Evolutionary conservation across 1,140 invertebrate genomes (phyloP).

Genomic region (Solenopsis invicta): DNA sequence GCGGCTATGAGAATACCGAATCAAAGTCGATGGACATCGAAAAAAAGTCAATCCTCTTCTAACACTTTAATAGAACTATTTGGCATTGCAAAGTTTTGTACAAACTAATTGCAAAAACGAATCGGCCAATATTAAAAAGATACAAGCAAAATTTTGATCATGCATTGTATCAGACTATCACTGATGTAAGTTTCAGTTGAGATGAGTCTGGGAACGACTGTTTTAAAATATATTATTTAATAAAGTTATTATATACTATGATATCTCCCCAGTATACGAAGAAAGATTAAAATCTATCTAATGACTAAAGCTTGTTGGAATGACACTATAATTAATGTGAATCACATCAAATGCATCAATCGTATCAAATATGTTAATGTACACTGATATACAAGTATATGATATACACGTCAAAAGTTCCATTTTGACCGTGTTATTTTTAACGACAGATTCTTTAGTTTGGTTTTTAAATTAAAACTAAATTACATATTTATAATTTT

Average conservation of each 20-base stretch:
- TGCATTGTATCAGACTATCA: slow-evolving; percentile 1
- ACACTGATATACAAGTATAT: slow-evolving; percentile 23
- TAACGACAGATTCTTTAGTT: background rate
- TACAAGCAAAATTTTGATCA: slow-evolving; percentile 24
- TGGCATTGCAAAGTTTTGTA: background rate
- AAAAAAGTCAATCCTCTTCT: background rate
- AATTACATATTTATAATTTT: background rate
- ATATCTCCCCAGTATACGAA: background rate
- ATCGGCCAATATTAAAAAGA: background rate
- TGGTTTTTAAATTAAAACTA: background rate
- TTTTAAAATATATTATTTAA: background rate
- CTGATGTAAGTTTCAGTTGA: slow-evolving; percentile 41
- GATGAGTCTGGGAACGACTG: slow-evolving; percentile 2
- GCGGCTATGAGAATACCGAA: no score
- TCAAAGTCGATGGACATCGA: slow-evolving; percentile 5
- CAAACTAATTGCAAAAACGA: slow-evolving; percentile 3
- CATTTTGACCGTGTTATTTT: background rate
- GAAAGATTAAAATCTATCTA: slow-evolving; percentile 39
- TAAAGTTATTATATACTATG: background rate
- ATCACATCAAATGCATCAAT: slow-evolving; percentile 27
- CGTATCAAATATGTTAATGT: slow-evolving; percentile 13
- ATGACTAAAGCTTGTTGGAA: slow-evolving; percentile 22
- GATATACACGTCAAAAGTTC: background rate
- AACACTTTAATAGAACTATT: background rate
- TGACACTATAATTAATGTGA: slow-evolving; percentile 21